Evolutionary conservation across 2,888 invertebrate genomes (phyloP).

Genomic region (Leptinotarsa haldemani): DNA sequence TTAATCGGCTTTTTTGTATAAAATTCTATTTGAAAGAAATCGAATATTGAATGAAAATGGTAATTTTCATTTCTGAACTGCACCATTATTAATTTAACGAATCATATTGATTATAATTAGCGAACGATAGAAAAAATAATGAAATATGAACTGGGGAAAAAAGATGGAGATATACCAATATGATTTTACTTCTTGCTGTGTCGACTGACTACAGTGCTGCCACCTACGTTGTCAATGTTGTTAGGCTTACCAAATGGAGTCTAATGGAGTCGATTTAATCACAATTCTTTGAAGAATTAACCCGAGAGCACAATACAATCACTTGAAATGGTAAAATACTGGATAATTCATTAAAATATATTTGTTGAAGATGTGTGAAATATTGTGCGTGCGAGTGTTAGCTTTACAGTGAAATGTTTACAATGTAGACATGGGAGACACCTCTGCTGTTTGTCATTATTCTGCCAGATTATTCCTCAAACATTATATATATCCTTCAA

Average conservation of each 20-base stretch:
- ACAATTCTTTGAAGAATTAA: constrained; percentile 73
- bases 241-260: constrained; percentile 73
- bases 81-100: not conserved
- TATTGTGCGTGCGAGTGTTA: constrained; percentile 60
- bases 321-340: constrained; percentile 66
- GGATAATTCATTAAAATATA: constrained; percentile 55
- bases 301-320: constrained; percentile 64
- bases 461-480: constrained; percentile 57
- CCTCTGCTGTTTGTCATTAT: constrained; percentile 64
- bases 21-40: not conserved
- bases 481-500: constrained; percentile 44
- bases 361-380: constrained; percentile 58
- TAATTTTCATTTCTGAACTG: not conserved
- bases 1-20: not conserved
- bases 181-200: constrained; percentile 54
- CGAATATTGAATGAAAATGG: not conserved
- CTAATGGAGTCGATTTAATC: constrained; percentile 75
- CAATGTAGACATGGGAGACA: constrained; percentile 68
- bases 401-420: constrained; percentile 65
- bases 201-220: constrained; percentile 75
- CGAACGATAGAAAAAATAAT: constrained; percentile 23
- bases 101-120: constrained; percentile 35
- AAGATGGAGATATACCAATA: constrained; percentile 24
- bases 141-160: constrained; percentile 34
- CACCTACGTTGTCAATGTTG: constrained; percentile 87